phyloP scores from a whole-genome alignment of 2,797 vertebrate species.

The Enteromius trimaculatus region DNA sequence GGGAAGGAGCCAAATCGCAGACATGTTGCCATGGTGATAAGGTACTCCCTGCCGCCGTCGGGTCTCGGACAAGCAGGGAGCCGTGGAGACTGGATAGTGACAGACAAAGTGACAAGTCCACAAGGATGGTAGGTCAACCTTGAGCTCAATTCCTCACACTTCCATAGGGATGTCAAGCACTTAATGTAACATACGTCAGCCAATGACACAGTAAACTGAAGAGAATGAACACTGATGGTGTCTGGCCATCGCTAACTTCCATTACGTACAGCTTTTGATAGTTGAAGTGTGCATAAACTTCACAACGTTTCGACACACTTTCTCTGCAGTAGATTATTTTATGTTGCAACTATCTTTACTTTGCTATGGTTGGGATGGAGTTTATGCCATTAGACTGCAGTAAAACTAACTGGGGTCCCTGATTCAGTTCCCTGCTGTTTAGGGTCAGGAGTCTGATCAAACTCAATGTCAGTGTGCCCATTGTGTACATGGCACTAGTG shows the following conservation, averaged over 20 bases:
- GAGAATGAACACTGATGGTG: not conserved
- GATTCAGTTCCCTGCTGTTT: slow-evolving; percentile 77
- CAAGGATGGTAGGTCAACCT: slow-evolving; percentile 64
- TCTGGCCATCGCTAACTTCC: not conserved
- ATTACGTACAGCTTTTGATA: slow-evolving; percentile 7
- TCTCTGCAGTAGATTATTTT: not conserved
- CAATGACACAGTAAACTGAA: slow-evolving; percentile 4
- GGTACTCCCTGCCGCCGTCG: slow-evolving; percentile 86
- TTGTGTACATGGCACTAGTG: slow-evolving; percentile 87
- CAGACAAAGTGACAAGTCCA: slow-evolving; percentile 78
- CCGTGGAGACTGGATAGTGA: slow-evolving; percentile 85
- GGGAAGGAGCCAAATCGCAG: slow-evolving; percentile 85
- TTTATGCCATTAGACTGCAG: slow-evolving; percentile 50
- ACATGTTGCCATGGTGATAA: slow-evolving; percentile 89
- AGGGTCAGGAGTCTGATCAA: slow-evolving; percentile 97
- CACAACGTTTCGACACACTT: not conserved
- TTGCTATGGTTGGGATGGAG: not conserved
- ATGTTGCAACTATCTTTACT: not conserved
- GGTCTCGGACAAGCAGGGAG: slow-evolving; percentile 85
- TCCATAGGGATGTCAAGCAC: slow-evolving; percentile 2
- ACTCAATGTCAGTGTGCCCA: slow-evolving; percentile 98
- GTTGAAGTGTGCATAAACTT: not conserved
- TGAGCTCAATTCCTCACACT: slow-evolving; percentile 34
- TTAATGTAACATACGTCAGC: not conserved
- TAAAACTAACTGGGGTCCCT: slow-evolving; percentile 88